Conservation (phyloP, 2,888 invertebrate species). For the Augochlorella aurata region DNA sequence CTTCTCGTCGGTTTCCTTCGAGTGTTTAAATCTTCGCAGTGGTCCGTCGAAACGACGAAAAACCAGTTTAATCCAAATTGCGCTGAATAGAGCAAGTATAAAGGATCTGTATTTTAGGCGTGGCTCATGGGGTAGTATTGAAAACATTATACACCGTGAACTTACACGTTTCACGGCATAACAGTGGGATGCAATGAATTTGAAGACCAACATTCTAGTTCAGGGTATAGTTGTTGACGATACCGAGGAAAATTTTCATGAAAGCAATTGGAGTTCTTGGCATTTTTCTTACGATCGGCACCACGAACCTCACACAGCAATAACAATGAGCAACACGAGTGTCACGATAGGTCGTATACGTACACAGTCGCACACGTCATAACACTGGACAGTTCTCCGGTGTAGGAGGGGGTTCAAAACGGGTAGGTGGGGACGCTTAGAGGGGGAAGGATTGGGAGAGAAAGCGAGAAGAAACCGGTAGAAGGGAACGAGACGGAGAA, state of each 20-base stretch:
- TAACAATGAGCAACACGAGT: slow-evolving; percentile 23
- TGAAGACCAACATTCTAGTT: not conserved
- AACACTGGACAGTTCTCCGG: slow-evolving; percentile 43
- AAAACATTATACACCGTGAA: not conserved
- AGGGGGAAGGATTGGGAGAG: slow-evolving; percentile 51
- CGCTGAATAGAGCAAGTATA: slow-evolving; percentile 9
- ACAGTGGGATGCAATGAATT: not conserved
- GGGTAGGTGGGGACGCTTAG: not conserved
- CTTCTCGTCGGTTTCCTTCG: not conserved
- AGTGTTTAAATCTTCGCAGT: slow-evolving; percentile 41
- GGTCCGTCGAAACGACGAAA: slow-evolving; percentile 23
- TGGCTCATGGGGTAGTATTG: slow-evolving; percentile 28
- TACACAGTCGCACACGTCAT: slow-evolving; percentile 54
- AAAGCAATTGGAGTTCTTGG: not conserved
- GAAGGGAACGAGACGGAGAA: slow-evolving; percentile 57
- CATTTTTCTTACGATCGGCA: slow-evolving; percentile 13
- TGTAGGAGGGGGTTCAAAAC: slow-evolving; percentile 35
- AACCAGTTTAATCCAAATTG: slow-evolving; percentile 33
- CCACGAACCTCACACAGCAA: slow-evolving; percentile 24
- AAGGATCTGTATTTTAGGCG: slow-evolving; percentile 40
- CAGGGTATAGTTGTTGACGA: not conserved
- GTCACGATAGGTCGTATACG: slow-evolving; percentile 30
- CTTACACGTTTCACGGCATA: not conserved
- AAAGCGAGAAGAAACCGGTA: slow-evolving; percentile 49
- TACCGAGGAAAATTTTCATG: slow-evolving; percentile 24